phyloP scores from a whole-genome alignment of 2,888 invertebrate species.

The Atrina japonica region DNA sequence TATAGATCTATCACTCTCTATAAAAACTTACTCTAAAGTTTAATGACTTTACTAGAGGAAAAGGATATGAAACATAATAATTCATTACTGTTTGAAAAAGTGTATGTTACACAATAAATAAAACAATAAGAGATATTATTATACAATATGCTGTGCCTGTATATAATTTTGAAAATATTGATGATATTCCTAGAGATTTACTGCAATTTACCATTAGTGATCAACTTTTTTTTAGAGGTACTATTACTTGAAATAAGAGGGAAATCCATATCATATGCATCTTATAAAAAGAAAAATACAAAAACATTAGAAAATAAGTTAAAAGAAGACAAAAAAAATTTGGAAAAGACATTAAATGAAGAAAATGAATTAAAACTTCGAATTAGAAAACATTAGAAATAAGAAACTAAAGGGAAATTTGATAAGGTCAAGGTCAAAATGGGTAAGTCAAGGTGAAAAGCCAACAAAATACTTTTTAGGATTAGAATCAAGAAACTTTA shows the following conservation, averaged over 20 bases:
- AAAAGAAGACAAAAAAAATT: too few relatives aligned
- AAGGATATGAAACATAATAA: slow-evolving; percentile 24
- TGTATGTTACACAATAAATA: neutral
- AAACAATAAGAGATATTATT: neutral
- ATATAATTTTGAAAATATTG: neutral
- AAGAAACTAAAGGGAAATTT: neutral
- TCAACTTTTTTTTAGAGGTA: neutral
- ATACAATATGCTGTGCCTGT: neutral
- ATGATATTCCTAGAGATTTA: neutral
- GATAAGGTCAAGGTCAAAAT: neutral
- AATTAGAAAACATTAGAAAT: neutral
- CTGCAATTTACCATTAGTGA: neutral
- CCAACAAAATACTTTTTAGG: slow-evolving; percentile 2
- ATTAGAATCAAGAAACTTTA: too few relatives aligned
- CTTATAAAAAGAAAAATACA: neutral
- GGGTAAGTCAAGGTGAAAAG: slow-evolving; percentile 3
- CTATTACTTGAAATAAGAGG: neutral
- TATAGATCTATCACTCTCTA: slow-evolving; percentile 14
- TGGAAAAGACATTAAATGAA: neutral
- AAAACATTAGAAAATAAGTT: neutral
- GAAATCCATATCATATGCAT: neutral
- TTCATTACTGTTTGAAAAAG: neutral
- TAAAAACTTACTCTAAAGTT: neutral
- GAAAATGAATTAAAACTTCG: neutral
- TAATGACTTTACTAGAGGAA: slow-evolving; percentile 1